A percentile compares a stretch with the other conserved stretches of the same genome.
Evolutionary conservation across 2,113 vertebrate genomes (phyloP).

Genomic region (Bettongia penicillata): DNA sequence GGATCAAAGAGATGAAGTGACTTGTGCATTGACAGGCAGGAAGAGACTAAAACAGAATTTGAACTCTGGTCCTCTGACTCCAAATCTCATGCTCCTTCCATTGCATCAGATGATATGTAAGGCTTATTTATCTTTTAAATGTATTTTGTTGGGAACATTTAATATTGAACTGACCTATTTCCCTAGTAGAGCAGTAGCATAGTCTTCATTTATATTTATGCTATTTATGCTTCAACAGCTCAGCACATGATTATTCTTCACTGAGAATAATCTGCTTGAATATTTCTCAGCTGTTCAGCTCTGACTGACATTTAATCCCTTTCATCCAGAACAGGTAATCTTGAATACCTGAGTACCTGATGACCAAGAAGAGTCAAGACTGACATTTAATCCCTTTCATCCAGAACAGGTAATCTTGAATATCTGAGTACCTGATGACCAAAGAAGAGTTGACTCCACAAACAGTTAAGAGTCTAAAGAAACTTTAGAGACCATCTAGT

Average conservation of each 20-base stretch:
- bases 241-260: background rate
- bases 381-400: background rate
- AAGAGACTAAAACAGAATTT: background rate
- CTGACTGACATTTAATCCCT: background rate
- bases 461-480: background rate
- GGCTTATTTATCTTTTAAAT: background rate
- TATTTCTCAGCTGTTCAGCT: slow-evolving; percentile 31
- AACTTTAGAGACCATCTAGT: background rate
- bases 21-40: background rate
- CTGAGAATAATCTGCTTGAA: slow-evolving; percentile 15
- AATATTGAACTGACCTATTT: background rate
- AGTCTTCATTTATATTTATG: background rate
- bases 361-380: background rate
- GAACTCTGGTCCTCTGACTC: background rate
- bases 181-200: background rate
- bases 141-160: background rate
- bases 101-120: background rate
- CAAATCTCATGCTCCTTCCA: background rate
- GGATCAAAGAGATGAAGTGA: background rate
- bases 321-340: slow-evolving; percentile 13
- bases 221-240: slow-evolving; percentile 19
- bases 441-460: background rate
- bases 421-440: background rate
- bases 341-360: background rate
- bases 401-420: slow-evolving; percentile 25